A percentile compares a stretch with the other conserved stretches of the same genome.
These are phyloP conservation scores for Drosophila rubida DNA, from an alignment of 2,888 invertebrate genomes.

Conservation along the genomic window DNA sequence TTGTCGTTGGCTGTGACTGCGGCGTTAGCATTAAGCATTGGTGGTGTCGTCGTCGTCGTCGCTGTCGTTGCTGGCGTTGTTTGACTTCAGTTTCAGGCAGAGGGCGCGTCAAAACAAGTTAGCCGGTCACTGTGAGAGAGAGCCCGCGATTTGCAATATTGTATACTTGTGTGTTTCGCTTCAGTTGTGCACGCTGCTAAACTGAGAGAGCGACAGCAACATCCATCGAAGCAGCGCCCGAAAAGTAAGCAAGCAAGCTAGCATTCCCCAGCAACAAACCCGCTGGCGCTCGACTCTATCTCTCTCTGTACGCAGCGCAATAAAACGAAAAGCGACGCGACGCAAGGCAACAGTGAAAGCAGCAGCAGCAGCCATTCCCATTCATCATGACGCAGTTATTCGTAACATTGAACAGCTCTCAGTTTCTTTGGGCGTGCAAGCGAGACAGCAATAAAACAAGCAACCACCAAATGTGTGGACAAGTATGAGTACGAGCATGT, in stretches of 20 bases:
- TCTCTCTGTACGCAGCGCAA: not conserved
- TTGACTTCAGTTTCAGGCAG: slow-evolving; percentile 36
- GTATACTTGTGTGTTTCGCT: slow-evolving; percentile 35
- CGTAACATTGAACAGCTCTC: slow-evolving; percentile 52
- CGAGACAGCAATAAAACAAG: slow-evolving; percentile 54
- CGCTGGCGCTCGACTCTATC: slow-evolving; percentile 9
- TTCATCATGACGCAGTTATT: slow-evolving; percentile 62
- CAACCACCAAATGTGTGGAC: slow-evolving; percentile 41
- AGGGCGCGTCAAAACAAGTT: slow-evolving; percentile 65
- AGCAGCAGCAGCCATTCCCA: slow-evolving; percentile 48
- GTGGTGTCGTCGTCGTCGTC: slow-evolving; percentile 27
- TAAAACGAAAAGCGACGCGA: not conserved
- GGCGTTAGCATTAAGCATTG: slow-evolving; percentile 41
- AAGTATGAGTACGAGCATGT: too few species aligned
- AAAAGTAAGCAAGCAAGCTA: slow-evolving; percentile 8
- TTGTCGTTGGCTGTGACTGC: slow-evolving; percentile 57
- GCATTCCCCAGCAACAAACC: slow-evolving; percentile 37
- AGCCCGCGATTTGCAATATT: slow-evolving; percentile 48
- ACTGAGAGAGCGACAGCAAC: slow-evolving; percentile 58
- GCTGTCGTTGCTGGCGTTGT: slow-evolving; percentile 15
- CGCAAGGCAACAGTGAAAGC: not conserved
- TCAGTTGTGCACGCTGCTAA: slow-evolving; percentile 37
- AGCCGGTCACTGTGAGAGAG: slow-evolving; percentile 30
- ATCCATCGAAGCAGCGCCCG: slow-evolving; percentile 27
- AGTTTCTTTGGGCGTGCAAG: slow-evolving; percentile 24